phyloP scores from a whole-genome alignment of 1,140 invertebrate species.

The Leptinotarsa undecemlineata region DNA sequence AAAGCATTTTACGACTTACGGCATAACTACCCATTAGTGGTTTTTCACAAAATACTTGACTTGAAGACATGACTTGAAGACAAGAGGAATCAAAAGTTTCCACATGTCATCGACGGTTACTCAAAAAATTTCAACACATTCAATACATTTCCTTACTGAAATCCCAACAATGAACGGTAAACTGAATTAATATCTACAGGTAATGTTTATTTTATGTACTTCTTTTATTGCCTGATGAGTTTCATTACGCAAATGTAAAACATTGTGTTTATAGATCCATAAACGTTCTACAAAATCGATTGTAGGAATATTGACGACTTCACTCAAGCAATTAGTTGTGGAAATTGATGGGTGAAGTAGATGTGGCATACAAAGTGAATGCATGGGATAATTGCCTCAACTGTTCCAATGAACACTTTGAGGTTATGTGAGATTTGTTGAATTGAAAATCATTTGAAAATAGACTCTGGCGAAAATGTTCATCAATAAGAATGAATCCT shows the following conservation, averaged over 20 bases:
- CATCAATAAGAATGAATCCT: too few species aligned
- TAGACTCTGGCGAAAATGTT: too few species aligned
- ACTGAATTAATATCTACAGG: background rate
- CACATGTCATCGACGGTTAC: background rate
- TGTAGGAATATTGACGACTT: background rate
- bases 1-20: background rate
- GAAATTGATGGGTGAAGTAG: too few species aligned
- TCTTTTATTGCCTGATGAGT: background rate
- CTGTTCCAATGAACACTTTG: too few species aligned
- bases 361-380: too few species aligned
- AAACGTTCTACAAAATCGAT: background rate
- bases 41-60: background rate
- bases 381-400: too few species aligned
- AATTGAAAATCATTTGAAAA: too few species aligned
- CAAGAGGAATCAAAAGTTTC: background rate
- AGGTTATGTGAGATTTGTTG: too few species aligned
- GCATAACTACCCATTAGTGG: background rate
- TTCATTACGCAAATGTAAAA: slow-evolving; percentile 3
- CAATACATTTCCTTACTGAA: background rate
- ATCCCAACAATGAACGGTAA: background rate
- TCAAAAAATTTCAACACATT: background rate
- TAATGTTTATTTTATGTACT: slow-evolving; percentile 1
- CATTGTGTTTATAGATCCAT: background rate
- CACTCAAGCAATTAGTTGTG: background rate
- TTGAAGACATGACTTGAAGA: background rate